phyloP scores from a whole-genome alignment of 2,888 invertebrate genomes.

The Helicoverpa assulta region DNA sequence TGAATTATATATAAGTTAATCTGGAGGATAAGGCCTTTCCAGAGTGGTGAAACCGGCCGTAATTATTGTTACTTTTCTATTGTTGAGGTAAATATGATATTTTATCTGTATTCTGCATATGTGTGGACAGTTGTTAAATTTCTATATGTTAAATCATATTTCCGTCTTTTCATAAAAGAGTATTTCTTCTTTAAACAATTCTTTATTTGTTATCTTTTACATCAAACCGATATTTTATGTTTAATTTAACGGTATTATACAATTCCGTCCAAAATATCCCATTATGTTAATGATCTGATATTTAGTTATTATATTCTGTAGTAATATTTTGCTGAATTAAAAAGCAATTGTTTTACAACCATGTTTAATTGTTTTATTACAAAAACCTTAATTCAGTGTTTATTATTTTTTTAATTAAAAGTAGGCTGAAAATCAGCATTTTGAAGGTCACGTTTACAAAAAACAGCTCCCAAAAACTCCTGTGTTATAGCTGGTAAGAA shows the following conservation, averaged over 20 bases:
- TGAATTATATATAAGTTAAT: not conserved
- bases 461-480: no score
- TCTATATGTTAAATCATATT: constrained; percentile 13
- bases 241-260: constrained; percentile 50
- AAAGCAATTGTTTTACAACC: constrained; percentile 61
- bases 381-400: no score
- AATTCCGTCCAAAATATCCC: constrained; percentile 64
- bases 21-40: not conserved
- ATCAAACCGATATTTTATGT: constrained; percentile 24
- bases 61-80: constrained; percentile 64
- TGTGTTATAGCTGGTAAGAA: no score
- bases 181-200: constrained; percentile 11
- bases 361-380: constrained; percentile 28
- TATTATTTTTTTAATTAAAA: no score
- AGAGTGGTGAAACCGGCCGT: not conserved
- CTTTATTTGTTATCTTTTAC: constrained; percentile 34
- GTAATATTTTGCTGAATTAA: constrained; percentile 64
- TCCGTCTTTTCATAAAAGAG: constrained; percentile 14
- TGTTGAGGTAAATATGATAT: constrained; percentile 60
- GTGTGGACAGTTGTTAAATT: constrained; percentile 45
- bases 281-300: constrained; percentile 65
- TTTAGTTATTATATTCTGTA: constrained; percentile 58
- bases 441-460: no score
- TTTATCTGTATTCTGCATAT: constrained; percentile 55
- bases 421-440: no score